Conservation (phyloP, 2,888 invertebrate species). For the Hemaris fuciformis region DNA sequence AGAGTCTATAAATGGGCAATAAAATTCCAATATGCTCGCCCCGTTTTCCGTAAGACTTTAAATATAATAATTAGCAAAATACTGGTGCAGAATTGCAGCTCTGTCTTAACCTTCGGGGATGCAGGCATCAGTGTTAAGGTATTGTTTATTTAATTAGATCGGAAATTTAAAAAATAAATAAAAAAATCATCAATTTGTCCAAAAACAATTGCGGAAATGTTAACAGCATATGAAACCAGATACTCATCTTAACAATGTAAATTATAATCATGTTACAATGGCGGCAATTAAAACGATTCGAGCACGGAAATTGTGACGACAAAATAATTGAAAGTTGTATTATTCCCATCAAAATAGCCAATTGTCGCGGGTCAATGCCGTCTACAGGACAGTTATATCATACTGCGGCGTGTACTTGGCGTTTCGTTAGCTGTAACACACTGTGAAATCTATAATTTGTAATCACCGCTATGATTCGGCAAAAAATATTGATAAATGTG, state of each 20-base stretch:
- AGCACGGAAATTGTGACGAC: background rate
- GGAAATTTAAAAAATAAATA: no score
- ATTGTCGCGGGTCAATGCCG: conserved; percentile 6
- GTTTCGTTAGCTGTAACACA: conserved; percentile 1
- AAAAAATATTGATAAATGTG: conserved; percentile 5
- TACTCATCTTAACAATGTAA: background rate
- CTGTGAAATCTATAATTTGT: conserved; percentile 9
- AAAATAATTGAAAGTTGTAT: conserved; percentile 1
- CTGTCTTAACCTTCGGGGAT: no score
- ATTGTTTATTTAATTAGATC: no score
- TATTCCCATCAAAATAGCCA: background rate
- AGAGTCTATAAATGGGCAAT: no score
- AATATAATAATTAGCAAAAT: no score
- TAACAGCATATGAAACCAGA: no score
- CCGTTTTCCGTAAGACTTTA: no score
- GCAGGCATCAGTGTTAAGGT: no score
- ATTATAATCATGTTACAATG: background rate
- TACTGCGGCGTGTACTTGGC: background rate
- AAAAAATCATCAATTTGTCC: no score
- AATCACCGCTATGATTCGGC: background rate
- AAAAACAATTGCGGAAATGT: no score
- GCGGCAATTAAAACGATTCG: background rate
- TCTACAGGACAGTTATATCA: conserved; percentile 6
- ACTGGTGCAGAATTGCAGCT: no score
- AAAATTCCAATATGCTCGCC: no score